phyloP scores from a whole-genome alignment of 2,113 vertebrate genomes.

The Paratilapia polleni region DNA sequence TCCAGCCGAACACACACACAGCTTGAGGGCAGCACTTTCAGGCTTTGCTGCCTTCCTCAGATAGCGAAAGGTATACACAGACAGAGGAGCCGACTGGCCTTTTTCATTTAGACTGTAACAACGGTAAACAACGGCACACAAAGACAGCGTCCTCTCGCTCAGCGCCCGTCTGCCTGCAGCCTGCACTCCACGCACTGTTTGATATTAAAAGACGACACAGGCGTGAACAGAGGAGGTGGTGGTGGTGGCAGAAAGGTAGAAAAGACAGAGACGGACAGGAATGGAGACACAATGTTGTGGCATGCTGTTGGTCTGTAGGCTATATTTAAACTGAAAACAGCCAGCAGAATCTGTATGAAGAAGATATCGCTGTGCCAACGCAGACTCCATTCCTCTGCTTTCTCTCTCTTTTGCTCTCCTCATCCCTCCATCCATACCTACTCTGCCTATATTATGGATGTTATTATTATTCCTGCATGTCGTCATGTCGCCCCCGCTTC shows the following conservation, averaged over 20 bases:
- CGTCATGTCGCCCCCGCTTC: conserved; percentile 76
- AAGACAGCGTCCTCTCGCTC: conserved; percentile 63
- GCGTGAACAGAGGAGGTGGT: conserved; percentile 36
- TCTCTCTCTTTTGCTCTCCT: neutral
- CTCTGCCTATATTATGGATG: conserved; percentile 71
- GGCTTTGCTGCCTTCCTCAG: conserved; percentile 64
- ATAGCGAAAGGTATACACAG: conserved; percentile 63
- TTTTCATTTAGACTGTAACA: conserved; percentile 68
- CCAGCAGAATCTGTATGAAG: conserved; percentile 45
- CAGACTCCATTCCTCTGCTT: conserved; percentile 43
- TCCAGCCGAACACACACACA: conserved; percentile 57
- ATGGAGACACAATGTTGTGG: conserved; percentile 59
- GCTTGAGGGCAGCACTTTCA: conserved; percentile 74
- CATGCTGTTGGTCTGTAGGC: conserved; percentile 44
- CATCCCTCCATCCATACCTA: conserved; percentile 62
- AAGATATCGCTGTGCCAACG: conserved; percentile 46
- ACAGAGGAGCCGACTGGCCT: conserved; percentile 65
- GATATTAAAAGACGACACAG: conserved; percentile 67
- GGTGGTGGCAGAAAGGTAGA: conserved; percentile 2
- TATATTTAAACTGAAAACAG: conserved; percentile 53
- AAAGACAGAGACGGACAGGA: conserved; percentile 48
- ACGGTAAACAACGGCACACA: conserved; percentile 70
- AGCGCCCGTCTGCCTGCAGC: conserved; percentile 65
- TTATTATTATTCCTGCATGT: conserved; percentile 79
- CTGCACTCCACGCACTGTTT: conserved; percentile 61